A percentile compares a stretch with the other conserved stretches of the same genome.
Conservation (phyloP, 2,797 vertebrate genomes). For the Chaenodraco wilsoni region DNA sequence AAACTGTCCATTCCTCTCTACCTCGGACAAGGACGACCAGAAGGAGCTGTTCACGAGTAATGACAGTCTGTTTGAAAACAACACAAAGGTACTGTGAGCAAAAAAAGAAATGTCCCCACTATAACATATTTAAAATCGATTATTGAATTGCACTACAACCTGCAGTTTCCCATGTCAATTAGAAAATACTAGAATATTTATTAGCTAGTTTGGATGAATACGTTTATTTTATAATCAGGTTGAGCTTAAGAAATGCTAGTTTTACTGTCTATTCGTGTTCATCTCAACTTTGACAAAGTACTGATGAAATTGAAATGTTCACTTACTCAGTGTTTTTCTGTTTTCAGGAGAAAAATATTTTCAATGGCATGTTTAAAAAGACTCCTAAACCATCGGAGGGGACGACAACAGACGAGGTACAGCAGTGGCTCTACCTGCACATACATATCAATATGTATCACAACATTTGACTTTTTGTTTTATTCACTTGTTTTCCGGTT, state of each 20-base stretch:
- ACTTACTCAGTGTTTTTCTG: neutral
- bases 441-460: no score
- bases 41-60: constrained; percentile 49
- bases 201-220: neutral
- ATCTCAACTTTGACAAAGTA: neutral
- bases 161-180: neutral
- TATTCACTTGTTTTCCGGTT: neutral
- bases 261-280: neutral
- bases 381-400: constrained; percentile 55
- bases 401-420: constrained; percentile 56
- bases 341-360: constrained; percentile 65
- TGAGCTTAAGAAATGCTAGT: neutral
- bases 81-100: constrained; percentile 40
- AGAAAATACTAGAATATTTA: neutral
- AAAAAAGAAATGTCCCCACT: neutral
- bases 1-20: neutral
- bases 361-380: constrained; percentile 72
- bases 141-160: neutral
- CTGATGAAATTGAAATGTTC: no score
- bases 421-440: neutral
- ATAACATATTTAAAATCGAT: neutral
- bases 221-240: neutral
- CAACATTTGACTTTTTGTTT: neutral
- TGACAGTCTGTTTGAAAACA: constrained; percentile 56
- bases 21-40: constrained; percentile 48